Evolutionary conservation across 2,113 vertebrate species (phyloP).

Genomic region (Helogale parvula): DNA sequence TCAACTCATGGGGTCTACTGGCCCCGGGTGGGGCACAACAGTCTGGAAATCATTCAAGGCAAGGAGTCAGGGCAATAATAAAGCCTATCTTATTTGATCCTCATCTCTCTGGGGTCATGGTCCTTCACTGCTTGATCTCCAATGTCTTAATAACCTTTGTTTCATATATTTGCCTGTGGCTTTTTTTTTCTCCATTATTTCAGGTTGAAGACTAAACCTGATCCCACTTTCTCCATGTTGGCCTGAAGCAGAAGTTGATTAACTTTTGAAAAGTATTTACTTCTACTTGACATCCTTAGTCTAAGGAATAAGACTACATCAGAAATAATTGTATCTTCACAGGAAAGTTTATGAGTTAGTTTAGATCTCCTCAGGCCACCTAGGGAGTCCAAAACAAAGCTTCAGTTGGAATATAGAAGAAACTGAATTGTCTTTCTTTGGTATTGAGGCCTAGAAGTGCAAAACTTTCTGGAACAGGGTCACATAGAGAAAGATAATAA

Average conservation of each 20-base stretch:
- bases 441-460: not conserved
- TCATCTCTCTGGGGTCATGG: not conserved
- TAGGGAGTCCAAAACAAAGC: not conserved
- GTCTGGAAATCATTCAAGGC: not conserved
- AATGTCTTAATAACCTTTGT: not conserved
- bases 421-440: not conserved
- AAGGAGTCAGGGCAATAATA: not conserved
- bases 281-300: not conserved
- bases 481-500: not conserved
- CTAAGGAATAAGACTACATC: not conserved
- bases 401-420: not conserved
- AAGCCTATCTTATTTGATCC: not conserved
- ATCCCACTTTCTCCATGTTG: not conserved
- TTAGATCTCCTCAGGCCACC: not conserved
- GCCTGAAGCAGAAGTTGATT: not conserved
- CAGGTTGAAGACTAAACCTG: not conserved
- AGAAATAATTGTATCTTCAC: not conserved
- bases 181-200: not conserved
- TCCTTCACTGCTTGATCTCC: not conserved
- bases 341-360: not conserved
- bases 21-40: not conserved
- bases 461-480: not conserved
- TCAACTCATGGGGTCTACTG: not conserved
- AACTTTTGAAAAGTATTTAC: not conserved
- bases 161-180: not conserved